Base-by-base conservation (phyloP, 2,888 invertebrate species). In the Baccha elongata region DNA sequence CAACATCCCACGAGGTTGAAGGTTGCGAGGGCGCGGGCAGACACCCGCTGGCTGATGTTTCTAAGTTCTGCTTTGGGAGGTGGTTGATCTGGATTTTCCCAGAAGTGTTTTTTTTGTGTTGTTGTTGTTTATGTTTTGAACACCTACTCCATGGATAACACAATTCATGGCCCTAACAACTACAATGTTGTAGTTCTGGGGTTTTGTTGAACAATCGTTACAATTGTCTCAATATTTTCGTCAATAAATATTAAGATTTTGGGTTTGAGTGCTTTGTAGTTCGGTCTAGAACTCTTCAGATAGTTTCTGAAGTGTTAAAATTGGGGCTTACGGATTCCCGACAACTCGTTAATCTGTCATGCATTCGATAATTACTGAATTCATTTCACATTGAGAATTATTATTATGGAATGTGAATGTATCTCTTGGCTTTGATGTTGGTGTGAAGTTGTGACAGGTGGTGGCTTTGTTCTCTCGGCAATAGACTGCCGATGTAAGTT, bases 171-270 rank as follows among this genome's bases (percentile, higher is more conserved):
- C 68, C 53, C 58, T 35, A 58, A 26, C 44, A 68, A n/a, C n/a
- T 62, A 55, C 21, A 76, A 65, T 67, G 52, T 44, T 35, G 58
- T 44, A 67, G 84, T 67, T 76, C 64, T 73, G 44, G 44, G 53
- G 75, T 80, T 69, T 75, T 84, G 75, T 84, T 67, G 81, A 84
- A 84, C 85, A 85, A 76, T 85, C 85, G 85, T 85, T 85, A 85
- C 85, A 86, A 86, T 85, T 86, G 86, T 85, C 85, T 83, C 84
- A 85, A 85, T 84, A 86, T 86, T 86, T 85, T 85, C 84, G 79
- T 71, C 67, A 46, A 83, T 83, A 83, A 83, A 83, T 83, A 64
- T 62, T 37, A 44, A 68, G 72, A 78, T 83, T 78, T 78, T 23
- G 67, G 74, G 35, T 69, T 75, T 42, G 48, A 58, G 48, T 62